Evolutionary conservation across 2,797 vertebrate species (phyloP).

Genomic region (Rhinatrema bivittatum): DNA sequence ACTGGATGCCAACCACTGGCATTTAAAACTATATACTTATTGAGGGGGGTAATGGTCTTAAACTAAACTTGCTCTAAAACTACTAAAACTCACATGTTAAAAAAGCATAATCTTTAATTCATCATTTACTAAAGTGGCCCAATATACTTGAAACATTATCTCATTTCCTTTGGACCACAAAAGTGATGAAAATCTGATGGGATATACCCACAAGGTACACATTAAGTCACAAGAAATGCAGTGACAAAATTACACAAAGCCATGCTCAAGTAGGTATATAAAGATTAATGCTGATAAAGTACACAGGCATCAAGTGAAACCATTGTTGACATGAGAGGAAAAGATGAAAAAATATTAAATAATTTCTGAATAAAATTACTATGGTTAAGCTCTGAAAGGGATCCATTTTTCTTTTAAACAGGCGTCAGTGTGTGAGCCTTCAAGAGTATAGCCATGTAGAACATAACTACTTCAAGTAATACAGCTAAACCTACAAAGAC

Average conservation of each 20-base stretch:
- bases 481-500: constrained; percentile 65
- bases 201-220: constrained; percentile 27
- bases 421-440: constrained; percentile 31
- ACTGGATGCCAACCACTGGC: neutral
- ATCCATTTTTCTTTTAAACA: constrained; percentile 53
- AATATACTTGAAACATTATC: constrained; percentile 49
- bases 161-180: constrained; percentile 43
- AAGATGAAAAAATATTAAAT: constrained; percentile 32
- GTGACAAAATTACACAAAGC: constrained; percentile 25
- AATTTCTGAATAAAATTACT: constrained; percentile 32
- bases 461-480: constrained; percentile 49
- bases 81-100: constrained; percentile 29
- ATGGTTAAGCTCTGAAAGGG: constrained; percentile 24
- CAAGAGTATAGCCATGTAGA: constrained; percentile 38
- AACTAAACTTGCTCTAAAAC: neutral
- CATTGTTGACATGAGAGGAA: too few relatives aligned
- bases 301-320: constrained; percentile 9
- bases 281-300: constrained; percentile 3
- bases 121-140: too few relatives aligned
- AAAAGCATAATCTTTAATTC: constrained; percentile 36
- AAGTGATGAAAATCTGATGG: constrained; percentile 59
- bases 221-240: constrained; percentile 14
- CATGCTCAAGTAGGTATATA: constrained; percentile 7
- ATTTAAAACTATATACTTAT: neutral
- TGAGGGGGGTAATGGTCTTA: neutral